Evolutionary conservation across 1,140 invertebrate species (phyloP).

Genomic region (Aphis gossypii): DNA sequence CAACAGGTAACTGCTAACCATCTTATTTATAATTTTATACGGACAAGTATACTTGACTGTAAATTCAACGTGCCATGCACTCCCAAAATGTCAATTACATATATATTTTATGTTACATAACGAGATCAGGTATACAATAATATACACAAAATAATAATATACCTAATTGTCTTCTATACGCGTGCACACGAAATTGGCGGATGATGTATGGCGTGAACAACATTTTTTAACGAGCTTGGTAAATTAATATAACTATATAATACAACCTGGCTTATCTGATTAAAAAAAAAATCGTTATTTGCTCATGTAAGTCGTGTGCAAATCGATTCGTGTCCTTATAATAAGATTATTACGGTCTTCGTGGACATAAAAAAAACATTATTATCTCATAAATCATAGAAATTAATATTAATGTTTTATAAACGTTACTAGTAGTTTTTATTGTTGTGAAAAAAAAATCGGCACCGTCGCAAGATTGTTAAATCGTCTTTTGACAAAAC

Average conservation of each 20-base stretch:
- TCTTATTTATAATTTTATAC: constrained; percentile 12
- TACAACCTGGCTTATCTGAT: neutral
- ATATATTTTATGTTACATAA: constrained; percentile 29
- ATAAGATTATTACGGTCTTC: neutral
- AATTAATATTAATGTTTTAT: constrained; percentile 14
- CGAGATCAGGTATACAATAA: neutral
- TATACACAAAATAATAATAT: neutral
- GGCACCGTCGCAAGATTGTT: neutral
- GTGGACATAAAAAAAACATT: neutral
- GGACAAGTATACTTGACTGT: neutral
- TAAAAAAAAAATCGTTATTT: neutral
- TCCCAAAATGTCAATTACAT: constrained; percentile 19
- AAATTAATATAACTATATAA: constrained; percentile 21
- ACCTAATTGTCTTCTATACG: neutral
- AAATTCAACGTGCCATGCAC: neutral
- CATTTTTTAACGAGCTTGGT: constrained; percentile 1
- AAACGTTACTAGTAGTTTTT: constrained; percentile 1
- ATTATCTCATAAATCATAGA: neutral
- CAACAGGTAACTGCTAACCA: constrained; percentile 1
- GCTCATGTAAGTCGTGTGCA: neutral
- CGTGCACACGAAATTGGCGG: neutral
- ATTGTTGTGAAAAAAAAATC: neutral
- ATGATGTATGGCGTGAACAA: neutral
- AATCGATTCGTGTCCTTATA: constrained; percentile 5
- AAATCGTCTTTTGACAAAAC: neutral